These are phyloP conservation scores for Canis aureus DNA, from an alignment of 2,113 vertebrate genomes.

Conservation along the genomic window DNA sequence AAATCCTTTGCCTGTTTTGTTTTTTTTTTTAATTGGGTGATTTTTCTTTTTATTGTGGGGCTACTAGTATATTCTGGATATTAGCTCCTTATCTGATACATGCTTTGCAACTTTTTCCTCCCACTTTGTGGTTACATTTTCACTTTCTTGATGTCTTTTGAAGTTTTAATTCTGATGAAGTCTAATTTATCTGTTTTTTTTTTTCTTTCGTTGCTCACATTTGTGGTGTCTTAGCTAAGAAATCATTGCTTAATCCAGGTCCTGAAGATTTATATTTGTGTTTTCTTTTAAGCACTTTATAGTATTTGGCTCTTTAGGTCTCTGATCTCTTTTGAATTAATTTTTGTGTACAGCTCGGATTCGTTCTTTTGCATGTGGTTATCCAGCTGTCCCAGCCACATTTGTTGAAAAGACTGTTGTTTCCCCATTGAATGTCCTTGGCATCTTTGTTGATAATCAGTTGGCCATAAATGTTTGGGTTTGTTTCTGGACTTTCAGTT, in stretches of 20 bases:
- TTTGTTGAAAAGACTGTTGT: neutral
- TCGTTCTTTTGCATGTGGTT: neutral
- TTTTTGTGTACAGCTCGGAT: neutral
- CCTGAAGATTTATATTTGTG: neutral
- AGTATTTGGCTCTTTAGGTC: neutral
- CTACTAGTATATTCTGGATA: neutral
- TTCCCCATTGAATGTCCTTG: neutral
- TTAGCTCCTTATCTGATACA: neutral
- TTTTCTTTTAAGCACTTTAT: conserved; percentile 17
- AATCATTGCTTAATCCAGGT: neutral
- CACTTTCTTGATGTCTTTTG: conserved; percentile 26
- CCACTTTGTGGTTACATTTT: neutral
- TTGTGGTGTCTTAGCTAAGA: neutral
- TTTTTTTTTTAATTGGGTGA: neutral
- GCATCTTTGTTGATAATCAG: neutral
- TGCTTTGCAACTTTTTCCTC: neutral
- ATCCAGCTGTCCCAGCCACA: neutral
- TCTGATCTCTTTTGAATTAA: conserved; percentile 8
- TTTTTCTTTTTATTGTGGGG: neutral
- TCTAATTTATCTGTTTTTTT: neutral
- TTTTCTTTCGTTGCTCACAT: neutral
- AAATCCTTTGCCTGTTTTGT: neutral
- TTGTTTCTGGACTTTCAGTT: neutral
- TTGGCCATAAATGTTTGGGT: neutral
- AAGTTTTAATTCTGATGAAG: neutral